phyloP scores from a whole-genome alignment of 2,113 vertebrate genomes.

The Tetraodon nigroviridis region DNA sequence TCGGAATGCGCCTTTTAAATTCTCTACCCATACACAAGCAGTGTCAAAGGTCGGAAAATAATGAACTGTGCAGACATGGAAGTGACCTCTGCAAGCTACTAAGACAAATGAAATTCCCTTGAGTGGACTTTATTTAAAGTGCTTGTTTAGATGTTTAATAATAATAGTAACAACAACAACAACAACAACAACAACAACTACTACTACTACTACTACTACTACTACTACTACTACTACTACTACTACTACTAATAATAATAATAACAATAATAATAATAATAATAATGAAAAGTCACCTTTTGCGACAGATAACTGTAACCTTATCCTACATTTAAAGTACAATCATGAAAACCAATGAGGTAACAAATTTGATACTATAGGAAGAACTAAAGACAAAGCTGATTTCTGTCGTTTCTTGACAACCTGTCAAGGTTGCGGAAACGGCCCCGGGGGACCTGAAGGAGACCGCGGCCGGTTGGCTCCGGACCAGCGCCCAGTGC shows the following conservation, averaged over 20 bases:
- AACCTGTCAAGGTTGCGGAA: background rate
- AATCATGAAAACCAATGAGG: background rate
- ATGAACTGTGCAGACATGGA: conserved; percentile 93
- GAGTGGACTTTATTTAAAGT: conserved; percentile 9
- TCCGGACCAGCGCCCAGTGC: background rate
- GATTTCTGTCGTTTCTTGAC: background rate
- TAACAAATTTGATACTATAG: background rate
- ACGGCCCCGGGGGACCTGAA: background rate
- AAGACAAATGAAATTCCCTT: conserved; percentile 11
- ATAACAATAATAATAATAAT: no score
- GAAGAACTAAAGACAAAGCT: background rate
- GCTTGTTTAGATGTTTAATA: conserved; percentile 19
- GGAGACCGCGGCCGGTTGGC: background rate
- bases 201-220: no score
- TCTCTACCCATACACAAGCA: conserved; percentile 80
- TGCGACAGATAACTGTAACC: conserved; percentile 16
- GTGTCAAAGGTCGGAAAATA: conserved; percentile 91
- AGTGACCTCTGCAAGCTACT: conserved; percentile 79
- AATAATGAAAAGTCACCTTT: background rate
- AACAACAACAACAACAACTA: no score
- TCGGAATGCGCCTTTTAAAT: conserved; percentile 71
- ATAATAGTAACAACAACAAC: background rate
- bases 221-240: no score
- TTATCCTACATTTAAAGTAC: conserved; percentile 26
- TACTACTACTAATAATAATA: no score